Percentiles rank a stretch among this genome's conserved stretches.
Conservation (phyloP, 1,140 invertebrate species). For the Ostrea denselamellosa region DNA sequence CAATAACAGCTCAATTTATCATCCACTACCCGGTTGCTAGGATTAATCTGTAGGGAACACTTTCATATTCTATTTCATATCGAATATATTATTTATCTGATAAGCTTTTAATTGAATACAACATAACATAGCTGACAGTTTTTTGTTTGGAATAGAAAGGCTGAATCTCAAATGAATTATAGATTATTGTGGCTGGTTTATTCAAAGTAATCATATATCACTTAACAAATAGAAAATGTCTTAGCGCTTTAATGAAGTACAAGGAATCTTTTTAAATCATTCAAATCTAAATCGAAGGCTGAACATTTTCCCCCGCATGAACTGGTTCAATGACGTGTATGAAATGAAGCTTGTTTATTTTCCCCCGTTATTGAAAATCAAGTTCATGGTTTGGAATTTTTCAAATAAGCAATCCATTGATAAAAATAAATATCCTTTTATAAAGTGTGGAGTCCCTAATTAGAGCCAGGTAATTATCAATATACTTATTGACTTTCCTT, state of each 20-base stretch:
- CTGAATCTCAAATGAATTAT: not conserved
- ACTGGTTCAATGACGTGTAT: not conserved
- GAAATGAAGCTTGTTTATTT: not conserved
- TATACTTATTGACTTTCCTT: not conserved
- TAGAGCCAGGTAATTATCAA: constrained; percentile 20
- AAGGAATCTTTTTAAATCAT: not conserved
- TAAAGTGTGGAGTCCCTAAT: not conserved
- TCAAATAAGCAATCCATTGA: not conserved
- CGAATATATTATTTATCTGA: not conserved
- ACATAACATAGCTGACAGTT: not conserved
- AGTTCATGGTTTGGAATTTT: not conserved
- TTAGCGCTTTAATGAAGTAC: not conserved
- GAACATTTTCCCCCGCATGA: not conserved
- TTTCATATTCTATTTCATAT: not conserved
- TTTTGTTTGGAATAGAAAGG: not conserved
- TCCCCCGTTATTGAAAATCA: not conserved
- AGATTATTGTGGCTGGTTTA: not conserved
- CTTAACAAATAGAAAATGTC: not conserved
- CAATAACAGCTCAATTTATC: not conserved
- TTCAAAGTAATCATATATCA: not conserved
- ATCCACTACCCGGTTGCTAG: not conserved
- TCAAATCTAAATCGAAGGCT: not conserved
- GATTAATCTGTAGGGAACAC: not conserved
- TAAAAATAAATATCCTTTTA: not conserved
- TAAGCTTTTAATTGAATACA: constrained; percentile 14